phyloP scores from a whole-genome alignment of 1,140 invertebrate genomes.

The Drosophila ironensis region DNA sequence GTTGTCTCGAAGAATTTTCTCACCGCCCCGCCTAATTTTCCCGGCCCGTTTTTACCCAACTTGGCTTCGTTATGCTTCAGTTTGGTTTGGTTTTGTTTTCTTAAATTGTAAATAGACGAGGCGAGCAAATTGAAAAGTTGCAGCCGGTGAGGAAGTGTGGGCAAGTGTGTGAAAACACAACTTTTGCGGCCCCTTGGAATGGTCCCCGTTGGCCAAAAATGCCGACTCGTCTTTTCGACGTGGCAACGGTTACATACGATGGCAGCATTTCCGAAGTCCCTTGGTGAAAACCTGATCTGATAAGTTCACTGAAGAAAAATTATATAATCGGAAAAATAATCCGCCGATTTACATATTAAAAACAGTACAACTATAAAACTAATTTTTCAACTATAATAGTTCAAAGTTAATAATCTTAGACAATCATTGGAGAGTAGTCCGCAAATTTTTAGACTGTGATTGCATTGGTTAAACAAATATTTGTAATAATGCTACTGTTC shows the following conservation, averaged over 20 bases:
- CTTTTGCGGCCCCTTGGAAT: constrained; percentile 34
- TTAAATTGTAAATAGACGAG: constrained; percentile 52
- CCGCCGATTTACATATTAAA: no score
- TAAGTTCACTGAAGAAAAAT: neutral
- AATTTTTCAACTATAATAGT: no score
- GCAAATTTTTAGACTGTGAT: no score
- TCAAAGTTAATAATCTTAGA: no score
- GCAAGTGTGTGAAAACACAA: constrained; percentile 27
- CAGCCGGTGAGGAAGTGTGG: constrained; percentile 11
- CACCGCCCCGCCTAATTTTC: neutral
- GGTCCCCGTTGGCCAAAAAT: constrained; percentile 47
- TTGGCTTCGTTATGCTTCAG: neutral
- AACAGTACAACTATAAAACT: no score
- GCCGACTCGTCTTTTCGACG: constrained; percentile 48
- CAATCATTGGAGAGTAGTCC: no score
- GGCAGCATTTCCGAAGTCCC: neutral
- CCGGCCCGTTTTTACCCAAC: neutral
- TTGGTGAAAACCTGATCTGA: neutral
- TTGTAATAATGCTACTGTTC: no score
- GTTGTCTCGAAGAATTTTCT: constrained; percentile 31
- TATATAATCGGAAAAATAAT: no score
- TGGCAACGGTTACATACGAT: constrained; percentile 10
- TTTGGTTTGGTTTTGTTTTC: constrained; percentile 22
- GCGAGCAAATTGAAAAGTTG: constrained; percentile 58
- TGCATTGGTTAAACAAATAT: no score